phyloP scores from a whole-genome alignment of 92 coral and sea anemone genomes.

The Scolanthus callimorphus region DNA sequence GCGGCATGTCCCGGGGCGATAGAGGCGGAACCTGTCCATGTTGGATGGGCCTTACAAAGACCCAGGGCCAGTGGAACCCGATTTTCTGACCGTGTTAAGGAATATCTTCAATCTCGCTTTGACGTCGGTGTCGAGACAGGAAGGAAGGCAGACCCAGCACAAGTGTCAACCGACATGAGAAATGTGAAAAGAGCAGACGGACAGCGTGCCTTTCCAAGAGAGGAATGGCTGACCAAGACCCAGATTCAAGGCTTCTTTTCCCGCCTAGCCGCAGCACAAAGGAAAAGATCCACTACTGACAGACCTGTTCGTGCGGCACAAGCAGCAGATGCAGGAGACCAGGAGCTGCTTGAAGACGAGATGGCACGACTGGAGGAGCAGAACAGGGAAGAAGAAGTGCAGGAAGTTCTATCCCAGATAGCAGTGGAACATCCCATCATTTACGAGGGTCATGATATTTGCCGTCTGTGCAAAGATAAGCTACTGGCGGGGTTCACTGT shows the following conservation, averaged over 20 bases:
- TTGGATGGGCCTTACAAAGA: slow-evolving; percentile 62
- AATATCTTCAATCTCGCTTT: slow-evolving; percentile 35
- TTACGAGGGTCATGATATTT: slow-evolving; percentile 7
- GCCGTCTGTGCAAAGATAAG: no score
- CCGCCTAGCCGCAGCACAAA: slow-evolving; percentile 30
- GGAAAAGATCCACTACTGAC: not conserved
- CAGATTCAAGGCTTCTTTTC: slow-evolving; percentile 52
- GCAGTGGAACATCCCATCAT: slow-evolving; percentile 4
- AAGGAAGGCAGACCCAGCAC: slow-evolving; percentile 48
- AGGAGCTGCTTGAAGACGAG: slow-evolving; percentile 4
- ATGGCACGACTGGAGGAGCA: slow-evolving; percentile 1
- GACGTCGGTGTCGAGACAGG: slow-evolving; percentile 51
- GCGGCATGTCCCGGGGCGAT: no score
- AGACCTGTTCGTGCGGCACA: not conserved
- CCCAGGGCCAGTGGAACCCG: slow-evolving; percentile 31
- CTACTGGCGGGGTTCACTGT: no score
- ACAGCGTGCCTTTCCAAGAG: slow-evolving; percentile 42
- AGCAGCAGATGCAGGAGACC: not conserved
- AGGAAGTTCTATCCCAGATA: slow-evolving; percentile 1
- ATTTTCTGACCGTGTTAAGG: slow-evolving; percentile 31
- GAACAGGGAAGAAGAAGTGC: slow-evolving; percentile 1
- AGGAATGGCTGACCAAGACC: slow-evolving; percentile 58
- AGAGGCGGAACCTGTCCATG: slow-evolving; percentile 16
- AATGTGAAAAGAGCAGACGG: slow-evolving; percentile 43
- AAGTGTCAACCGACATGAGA: slow-evolving; percentile 57